Evolutionary conservation across 2,888 invertebrate genomes (phyloP).

Genomic region (Piscicola geometra): DNA sequence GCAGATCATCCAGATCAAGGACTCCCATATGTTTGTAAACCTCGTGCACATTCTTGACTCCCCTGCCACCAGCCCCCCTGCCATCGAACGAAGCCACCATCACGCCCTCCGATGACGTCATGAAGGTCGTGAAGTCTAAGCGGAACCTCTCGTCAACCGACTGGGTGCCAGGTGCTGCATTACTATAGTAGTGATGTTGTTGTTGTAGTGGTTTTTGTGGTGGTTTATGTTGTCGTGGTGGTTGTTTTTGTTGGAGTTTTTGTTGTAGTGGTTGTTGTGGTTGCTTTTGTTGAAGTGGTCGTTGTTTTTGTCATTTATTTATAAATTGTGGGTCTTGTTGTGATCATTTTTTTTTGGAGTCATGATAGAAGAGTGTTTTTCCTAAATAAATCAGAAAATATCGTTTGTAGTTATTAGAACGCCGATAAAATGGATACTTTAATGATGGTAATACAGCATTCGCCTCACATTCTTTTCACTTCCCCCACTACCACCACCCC

Average conservation of each 20-base stretch:
- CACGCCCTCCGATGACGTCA: conserved; percentile 78
- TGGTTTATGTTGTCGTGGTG: background rate
- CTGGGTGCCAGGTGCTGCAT: conserved; percentile 88
- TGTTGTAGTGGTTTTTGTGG: background rate
- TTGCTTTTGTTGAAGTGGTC: background rate
- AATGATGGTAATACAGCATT: too few relatives aligned
- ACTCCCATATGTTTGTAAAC: conserved; percentile 81
- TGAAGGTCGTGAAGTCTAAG: conserved; percentile 81
- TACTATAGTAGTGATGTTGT: conserved; percentile 60
- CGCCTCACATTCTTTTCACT: too few relatives aligned
- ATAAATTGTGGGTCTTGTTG: too few relatives aligned
- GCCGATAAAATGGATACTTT: too few relatives aligned
- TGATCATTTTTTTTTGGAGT: too few relatives aligned
- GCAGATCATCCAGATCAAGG: conserved; percentile 88
- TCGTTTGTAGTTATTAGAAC: too few relatives aligned
- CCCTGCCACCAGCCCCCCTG: conserved; percentile 79
- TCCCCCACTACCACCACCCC: too few relatives aligned
- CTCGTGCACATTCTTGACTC: conserved; percentile 76
- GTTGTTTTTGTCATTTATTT: background rate
- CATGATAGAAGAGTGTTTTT: too few relatives aligned
- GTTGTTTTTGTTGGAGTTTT: background rate
- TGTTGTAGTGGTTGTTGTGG: background rate
- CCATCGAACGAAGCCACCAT: conserved; percentile 90
- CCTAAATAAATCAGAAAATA: too few relatives aligned
- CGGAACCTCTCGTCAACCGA: conserved; percentile 82